phyloP scores from a whole-genome alignment of 1,140 invertebrate genomes.

The Bicyclus anynana region DNA sequence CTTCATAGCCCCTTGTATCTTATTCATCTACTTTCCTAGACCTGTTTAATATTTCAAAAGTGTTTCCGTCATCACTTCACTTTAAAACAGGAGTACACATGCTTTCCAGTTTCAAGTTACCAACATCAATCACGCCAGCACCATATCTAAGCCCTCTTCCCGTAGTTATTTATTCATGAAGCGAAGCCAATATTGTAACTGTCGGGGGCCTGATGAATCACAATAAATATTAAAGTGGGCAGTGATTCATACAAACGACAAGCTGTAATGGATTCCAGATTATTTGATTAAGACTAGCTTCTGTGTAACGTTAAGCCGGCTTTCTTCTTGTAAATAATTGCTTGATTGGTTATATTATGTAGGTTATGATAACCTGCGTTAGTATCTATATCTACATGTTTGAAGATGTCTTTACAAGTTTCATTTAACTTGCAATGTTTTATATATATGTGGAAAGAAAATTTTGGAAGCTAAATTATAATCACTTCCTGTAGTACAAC shows the following conservation, averaged over 20 bases:
- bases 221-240: slow-evolving; percentile 28
- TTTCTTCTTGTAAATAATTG: not conserved
- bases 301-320: not conserved
- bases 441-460: too few relatives aligned
- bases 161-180: slow-evolving; percentile 31
- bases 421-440: too few relatives aligned
- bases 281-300: not conserved
- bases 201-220: slow-evolving; percentile 33
- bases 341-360: too few relatives aligned
- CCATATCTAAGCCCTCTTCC: slow-evolving; percentile 31
- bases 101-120: slow-evolving; percentile 4
- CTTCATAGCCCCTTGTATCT: not conserved
- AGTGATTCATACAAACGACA: slow-evolving; percentile 12
- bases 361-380: too few relatives aligned
- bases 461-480: too few relatives aligned
- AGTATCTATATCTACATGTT: too few relatives aligned
- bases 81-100: slow-evolving; percentile 4
- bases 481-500: too few relatives aligned
- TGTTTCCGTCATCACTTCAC: not conserved
- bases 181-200: slow-evolving; percentile 38
- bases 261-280: not conserved
- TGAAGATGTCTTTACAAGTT: too few relatives aligned
- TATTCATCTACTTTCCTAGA: not conserved
- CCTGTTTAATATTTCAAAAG: not conserved
- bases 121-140: slow-evolving; percentile 3